Conservation (phyloP, 2,888 invertebrate genomes). For the Aporophyla nigra region DNA sequence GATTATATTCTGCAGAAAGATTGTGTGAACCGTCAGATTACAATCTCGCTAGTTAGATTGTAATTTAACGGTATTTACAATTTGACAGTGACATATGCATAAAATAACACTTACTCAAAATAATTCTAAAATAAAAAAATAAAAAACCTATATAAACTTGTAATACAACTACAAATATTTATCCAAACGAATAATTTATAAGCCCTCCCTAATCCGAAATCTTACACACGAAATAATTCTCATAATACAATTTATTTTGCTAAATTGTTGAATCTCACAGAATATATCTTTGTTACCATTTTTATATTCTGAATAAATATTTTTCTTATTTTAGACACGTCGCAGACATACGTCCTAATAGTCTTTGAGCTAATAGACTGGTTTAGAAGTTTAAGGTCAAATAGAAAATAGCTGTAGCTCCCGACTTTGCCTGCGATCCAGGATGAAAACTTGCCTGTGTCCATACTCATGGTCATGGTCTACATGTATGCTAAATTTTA, state of each 20-base stretch:
- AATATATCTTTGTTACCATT: neutral
- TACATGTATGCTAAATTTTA: no score
- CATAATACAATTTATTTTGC: neutral
- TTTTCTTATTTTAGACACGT: neutral
- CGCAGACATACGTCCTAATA: neutral
- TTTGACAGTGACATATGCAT: neutral
- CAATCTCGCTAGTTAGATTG: no score
- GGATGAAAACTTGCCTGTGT: no score
- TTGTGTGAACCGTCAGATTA: no score
- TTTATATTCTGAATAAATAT: neutral
- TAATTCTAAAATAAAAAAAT: neutral
- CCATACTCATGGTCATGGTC: no score
- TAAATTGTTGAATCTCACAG: constrained; percentile 1
- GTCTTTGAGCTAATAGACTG: neutral
- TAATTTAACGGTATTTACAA: no score
- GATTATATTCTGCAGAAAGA: no score
- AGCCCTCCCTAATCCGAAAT: neutral
- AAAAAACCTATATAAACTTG: neutral
- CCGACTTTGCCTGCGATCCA: no score
- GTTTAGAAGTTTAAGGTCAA: neutral
- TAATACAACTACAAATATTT: constrained; percentile 11
- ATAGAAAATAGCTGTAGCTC: neutral
- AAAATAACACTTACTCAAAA: neutral
- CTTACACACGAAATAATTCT: neutral
- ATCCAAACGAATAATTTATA: neutral